Conservation (phyloP, 2,888 invertebrate genomes). For the Oxycera nigricornis region DNA sequence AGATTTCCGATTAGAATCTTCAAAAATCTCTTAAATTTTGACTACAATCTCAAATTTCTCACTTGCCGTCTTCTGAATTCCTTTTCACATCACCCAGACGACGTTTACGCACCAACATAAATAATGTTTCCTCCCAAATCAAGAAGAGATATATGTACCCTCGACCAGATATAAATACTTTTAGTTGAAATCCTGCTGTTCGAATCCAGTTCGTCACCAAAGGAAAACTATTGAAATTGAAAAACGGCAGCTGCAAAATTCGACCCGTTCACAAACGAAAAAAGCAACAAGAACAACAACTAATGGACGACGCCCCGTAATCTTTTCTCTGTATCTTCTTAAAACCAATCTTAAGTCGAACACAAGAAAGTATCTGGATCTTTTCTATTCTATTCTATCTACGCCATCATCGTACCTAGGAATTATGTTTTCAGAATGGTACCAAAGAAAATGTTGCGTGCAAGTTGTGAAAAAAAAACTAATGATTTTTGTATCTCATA, state of each 20-base stretch:
- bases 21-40: background rate
- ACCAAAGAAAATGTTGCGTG: conserved; percentile 4
- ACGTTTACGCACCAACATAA: background rate
- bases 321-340: background rate
- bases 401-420: background rate
- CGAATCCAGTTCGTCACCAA: background rate
- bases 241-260: conserved; percentile 35
- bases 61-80: background rate
- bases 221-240: conserved; percentile 10
- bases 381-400: conserved; percentile 20
- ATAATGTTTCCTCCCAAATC: conserved; percentile 2
- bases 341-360: conserved; percentile 28
- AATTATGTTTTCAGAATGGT: background rate
- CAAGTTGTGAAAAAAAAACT: background rate
- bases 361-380: conserved; percentile 15
- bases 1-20: no score
- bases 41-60: background rate
- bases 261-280: no score
- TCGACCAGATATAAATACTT: background rate
- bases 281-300: no score
- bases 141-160: background rate
- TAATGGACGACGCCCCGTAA: background rate
- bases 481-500: conserved; percentile 8
- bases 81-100: background rate
- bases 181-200: background rate